These are phyloP conservation scores for Cryptocheilus praepositus DNA, from an alignment of 2,888 invertebrate species.

Conservation along the genomic window DNA sequence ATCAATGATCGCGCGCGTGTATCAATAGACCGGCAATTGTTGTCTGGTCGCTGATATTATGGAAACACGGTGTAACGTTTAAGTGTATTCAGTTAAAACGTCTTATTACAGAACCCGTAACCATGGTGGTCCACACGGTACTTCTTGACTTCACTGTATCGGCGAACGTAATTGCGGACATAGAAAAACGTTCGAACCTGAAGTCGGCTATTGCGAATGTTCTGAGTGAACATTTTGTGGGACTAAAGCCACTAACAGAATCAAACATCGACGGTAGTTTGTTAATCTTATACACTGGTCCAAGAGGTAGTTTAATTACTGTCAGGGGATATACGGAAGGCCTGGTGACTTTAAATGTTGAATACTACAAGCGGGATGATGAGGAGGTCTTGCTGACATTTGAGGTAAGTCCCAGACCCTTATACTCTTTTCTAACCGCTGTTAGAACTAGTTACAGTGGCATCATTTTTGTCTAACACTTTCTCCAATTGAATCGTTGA, in stretches of 20 bases:
- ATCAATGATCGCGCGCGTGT: too few species aligned
- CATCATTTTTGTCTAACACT: conserved; percentile 4
- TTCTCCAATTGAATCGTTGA: neutral
- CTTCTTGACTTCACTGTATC: conserved; percentile 88
- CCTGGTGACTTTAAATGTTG: conserved; percentile 87
- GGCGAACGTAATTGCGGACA: conserved; percentile 81
- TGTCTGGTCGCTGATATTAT: too few species aligned
- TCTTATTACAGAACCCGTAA: conserved; percentile 24
- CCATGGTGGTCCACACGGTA: conserved; percentile 87
- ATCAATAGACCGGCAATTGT: too few species aligned
- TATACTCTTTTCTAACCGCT: conserved; percentile 8
- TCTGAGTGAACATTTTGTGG: conserved; percentile 83
- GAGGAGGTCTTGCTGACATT: conserved; percentile 84
- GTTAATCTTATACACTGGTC: conserved; percentile 83
- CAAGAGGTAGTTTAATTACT: conserved; percentile 82
- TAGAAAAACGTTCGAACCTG: conserved; percentile 81
- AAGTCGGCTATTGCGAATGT: conserved; percentile 83
- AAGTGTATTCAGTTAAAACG: neutral
- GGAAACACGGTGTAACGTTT: too few species aligned
- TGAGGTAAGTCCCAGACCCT: conserved; percentile 79
- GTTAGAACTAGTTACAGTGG: conserved; percentile 15
- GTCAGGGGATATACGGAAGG: conserved; percentile 86
- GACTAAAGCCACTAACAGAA: conserved; percentile 82
- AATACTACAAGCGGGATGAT: conserved; percentile 86
- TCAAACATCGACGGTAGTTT: conserved; percentile 83